Evolutionary conservation across 2,888 invertebrate genomes (phyloP).

Genomic region (Drosophila dives): DNA sequence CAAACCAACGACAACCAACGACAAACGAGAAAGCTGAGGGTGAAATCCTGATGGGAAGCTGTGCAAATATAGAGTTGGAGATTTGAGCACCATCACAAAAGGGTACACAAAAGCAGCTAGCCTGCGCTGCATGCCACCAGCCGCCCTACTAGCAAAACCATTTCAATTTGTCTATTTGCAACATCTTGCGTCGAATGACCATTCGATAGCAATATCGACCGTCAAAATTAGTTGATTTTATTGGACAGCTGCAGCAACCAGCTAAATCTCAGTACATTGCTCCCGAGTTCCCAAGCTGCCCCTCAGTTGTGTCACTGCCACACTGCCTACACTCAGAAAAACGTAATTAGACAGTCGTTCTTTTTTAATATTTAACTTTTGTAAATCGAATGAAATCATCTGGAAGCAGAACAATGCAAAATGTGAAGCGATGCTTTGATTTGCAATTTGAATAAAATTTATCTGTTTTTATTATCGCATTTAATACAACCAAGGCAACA

Average conservation of each 20-base stretch:
- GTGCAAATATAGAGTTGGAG: constrained; percentile 25
- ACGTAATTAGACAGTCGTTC: background rate
- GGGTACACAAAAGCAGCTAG: constrained; percentile 13
- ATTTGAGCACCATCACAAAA: background rate
- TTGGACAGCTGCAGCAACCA: background rate
- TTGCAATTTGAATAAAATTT: background rate
- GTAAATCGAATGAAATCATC: background rate
- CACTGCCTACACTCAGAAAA: constrained; percentile 6
- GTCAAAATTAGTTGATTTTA: constrained; percentile 2
- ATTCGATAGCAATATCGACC: constrained; percentile 11
- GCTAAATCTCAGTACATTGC: constrained; percentile 25
- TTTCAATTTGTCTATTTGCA: constrained; percentile 18
- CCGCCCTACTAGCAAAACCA: background rate
- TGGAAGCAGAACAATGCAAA: background rate
- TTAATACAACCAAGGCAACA: background rate
- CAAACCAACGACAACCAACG: constrained; percentile 34
- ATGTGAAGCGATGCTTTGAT: background rate
- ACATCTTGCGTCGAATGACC: constrained; percentile 35
- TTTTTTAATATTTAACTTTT: background rate
- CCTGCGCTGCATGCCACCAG: background rate
- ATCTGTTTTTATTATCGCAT: background rate
- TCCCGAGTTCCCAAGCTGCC: background rate
- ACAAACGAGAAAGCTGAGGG: constrained; percentile 18
- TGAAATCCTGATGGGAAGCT: constrained; percentile 11
- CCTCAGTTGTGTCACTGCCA: constrained; percentile 5